Evolutionary conservation across 2,113 vertebrate species (phyloP).

Genomic region (Entomyzon cyanotis): DNA sequence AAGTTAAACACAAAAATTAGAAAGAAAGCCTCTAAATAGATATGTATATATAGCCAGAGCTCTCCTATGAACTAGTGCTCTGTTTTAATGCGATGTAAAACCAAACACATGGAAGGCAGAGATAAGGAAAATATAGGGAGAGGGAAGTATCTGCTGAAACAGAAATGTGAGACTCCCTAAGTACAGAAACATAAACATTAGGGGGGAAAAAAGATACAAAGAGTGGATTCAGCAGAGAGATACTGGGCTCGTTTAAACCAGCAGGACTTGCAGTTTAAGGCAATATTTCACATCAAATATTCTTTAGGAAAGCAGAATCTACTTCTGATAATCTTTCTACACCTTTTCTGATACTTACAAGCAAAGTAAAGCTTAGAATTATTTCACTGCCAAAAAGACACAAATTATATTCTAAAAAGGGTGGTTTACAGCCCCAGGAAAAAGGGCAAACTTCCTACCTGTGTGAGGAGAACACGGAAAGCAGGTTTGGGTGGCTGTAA

Average conservation of each 20-base stretch:
- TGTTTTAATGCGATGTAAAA: constrained; percentile 24
- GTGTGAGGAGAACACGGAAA: neutral
- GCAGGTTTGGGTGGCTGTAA: neutral
- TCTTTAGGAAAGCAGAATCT: neutral
- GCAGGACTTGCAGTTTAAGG: neutral
- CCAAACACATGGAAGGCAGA: constrained; percentile 19
- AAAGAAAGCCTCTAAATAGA: neutral
- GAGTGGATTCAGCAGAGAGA: neutral
- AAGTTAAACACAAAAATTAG: neutral
- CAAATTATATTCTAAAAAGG: neutral
- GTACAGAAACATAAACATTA: neutral
- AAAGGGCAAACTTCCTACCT: neutral
- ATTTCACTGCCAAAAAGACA: neutral
- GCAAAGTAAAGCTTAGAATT: neutral
- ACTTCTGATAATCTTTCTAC: neutral
- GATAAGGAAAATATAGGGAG: constrained; percentile 40
- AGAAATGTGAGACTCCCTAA: neutral
- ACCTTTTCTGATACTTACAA: neutral
- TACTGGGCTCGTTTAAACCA: neutral
- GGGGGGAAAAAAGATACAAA: neutral
- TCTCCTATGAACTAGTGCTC: neutral
- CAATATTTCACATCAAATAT: neutral
- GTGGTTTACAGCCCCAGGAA: neutral
- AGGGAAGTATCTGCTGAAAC: neutral
- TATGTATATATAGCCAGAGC: neutral